A percentile compares a stretch with the other conserved stretches of the same genome.
These are phyloP conservation scores for Drosophila prolongata DNA, from an alignment of 2,888 invertebrate genomes.

Conservation along the genomic window DNA sequence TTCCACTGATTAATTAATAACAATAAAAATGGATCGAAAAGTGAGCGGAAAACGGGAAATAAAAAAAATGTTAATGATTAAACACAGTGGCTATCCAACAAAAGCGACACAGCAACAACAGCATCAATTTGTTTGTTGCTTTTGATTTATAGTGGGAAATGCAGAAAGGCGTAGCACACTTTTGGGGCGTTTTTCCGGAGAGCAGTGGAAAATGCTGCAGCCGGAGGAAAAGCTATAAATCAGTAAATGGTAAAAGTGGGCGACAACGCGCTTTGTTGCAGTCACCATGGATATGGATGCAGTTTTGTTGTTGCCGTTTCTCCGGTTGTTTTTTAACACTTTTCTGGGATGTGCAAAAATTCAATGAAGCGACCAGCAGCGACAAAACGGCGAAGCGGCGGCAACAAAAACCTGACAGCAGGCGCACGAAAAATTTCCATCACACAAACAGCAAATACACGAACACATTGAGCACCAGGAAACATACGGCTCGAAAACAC, in stretches of 20 bases:
- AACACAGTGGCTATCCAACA: conserved; percentile 57
- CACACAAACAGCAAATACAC: conserved; percentile 45
- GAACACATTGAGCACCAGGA: conserved; percentile 16
- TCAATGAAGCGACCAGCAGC: conserved; percentile 76
- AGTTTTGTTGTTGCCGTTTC: conserved; percentile 20
- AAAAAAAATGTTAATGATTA: conserved; percentile 65
- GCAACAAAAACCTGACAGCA: conserved; percentile 68
- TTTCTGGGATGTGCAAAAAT: conserved; percentile 72
- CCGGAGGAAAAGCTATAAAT: conserved; percentile 63
- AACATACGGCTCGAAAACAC: conserved; percentile 58
- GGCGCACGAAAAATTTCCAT: conserved; percentile 73
- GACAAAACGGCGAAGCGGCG: conserved; percentile 54
- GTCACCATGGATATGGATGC: conserved; percentile 43
- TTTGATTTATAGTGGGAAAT: conserved; percentile 76
- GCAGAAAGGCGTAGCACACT: conserved; percentile 64
- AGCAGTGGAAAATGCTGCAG: conserved; percentile 35
- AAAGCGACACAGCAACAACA: conserved; percentile 42
- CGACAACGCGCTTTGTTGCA: conserved; percentile 38
- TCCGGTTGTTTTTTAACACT: conserved; percentile 67
- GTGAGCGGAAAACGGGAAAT: conserved; percentile 16
- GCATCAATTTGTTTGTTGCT: conserved; percentile 61
- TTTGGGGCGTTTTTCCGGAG: conserved; percentile 49
- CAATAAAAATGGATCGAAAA: conserved; percentile 62
- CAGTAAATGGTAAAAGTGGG: conserved; percentile 70
- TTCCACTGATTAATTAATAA: conserved; percentile 76